Base-by-base conservation (phyloP, 1,140 invertebrate species). In the Zaprionus ghesquierei region DNA sequence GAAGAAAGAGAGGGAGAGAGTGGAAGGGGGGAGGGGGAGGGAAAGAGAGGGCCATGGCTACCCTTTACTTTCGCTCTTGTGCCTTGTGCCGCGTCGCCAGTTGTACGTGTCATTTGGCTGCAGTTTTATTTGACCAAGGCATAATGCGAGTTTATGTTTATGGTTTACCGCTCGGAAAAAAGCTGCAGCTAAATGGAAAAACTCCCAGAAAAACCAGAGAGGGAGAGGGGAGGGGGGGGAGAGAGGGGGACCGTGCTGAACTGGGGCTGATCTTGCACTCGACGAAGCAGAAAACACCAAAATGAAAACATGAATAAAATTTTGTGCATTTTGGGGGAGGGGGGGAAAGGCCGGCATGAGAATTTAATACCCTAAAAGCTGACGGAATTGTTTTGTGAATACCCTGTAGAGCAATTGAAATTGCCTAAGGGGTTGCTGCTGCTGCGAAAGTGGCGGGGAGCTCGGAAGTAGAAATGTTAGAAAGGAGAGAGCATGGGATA, bases 61-160 rank as follows among this genome's bases (percentile, higher is more conserved):
- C 41, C 4, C 38, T 27, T 25, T 62, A 12, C 27, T 22, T 22
- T 38, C 55, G 29, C 69, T 33, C 27, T 55, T 44, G 29, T 62
- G 27, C n/a, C 29, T 3, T 51, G 15, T 46, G 22, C 3, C 15
- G 22, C 10, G 3, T 35, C 63, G 74, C 63, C 78, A 81, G 68
- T 78, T 82, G 81, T 87, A 87, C 81, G 81, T 86, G 82, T 87
- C 81, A 87, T 86, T 86, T 87, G 82, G 82, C 75, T 86, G 81
- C 82, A 82, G 75, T 79, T 86, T 86, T 86, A 86, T 86, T 87
- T 87, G 75, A 70, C 70, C 44, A 62, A 75, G 59, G 59, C 82
- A 86, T 87, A 81, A 86, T 87, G 79, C 70, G 77, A 79, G 75
- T 86, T 87, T 87, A 86, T 87, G 82, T 87, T 87, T 85, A 85